Conservation (phyloP, 2,113 vertebrate genomes). For the Procavia capensis region DNA sequence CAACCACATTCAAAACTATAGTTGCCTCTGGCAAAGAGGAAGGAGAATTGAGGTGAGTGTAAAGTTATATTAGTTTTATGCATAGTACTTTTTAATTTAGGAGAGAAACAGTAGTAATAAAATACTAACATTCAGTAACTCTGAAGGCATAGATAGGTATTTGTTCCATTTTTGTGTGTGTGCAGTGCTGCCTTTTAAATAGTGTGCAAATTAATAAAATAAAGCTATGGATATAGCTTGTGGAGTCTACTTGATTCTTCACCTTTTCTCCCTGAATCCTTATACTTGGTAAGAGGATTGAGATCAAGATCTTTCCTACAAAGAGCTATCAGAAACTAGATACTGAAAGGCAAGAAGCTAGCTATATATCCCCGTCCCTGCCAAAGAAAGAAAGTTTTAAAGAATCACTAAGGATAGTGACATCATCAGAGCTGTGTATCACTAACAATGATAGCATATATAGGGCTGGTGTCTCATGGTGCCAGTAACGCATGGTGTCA, state of each 20-base stretch:
- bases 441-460: too few species aligned
- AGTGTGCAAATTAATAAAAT: not conserved
- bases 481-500: too few species aligned
- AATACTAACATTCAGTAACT: not conserved
- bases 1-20: not conserved
- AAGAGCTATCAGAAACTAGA: not conserved
- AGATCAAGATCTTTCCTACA: not conserved
- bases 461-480: too few species aligned
- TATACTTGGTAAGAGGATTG: not conserved
- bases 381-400: not conserved
- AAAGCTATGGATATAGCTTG: not conserved
- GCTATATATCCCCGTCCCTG: not conserved
- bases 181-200: not conserved
- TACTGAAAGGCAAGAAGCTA: not conserved
- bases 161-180: not conserved
- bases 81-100: not conserved
- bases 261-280: not conserved
- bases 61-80: not conserved
- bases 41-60: not conserved
- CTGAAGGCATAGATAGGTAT: not conserved
- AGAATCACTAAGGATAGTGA: not conserved
- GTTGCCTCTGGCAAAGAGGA: not conserved
- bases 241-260: not conserved
- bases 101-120: not conserved
- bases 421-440: too few species aligned